Evolutionary conservation across 1,140 invertebrate genomes (phyloP).

Genomic region (Microplitis demolitor): DNA sequence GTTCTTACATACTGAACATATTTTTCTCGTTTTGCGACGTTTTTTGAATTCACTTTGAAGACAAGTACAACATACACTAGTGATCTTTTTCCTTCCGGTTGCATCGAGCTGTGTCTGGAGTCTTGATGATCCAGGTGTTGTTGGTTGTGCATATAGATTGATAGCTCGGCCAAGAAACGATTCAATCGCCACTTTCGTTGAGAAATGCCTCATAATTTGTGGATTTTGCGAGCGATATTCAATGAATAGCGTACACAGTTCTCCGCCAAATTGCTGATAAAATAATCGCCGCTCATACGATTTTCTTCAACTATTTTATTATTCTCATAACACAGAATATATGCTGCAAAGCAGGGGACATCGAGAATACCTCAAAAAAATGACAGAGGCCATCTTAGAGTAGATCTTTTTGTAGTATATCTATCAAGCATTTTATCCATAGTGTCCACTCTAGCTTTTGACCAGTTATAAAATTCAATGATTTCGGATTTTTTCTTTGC

Average conservation of each 20-base stretch:
- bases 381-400: slow-evolving; percentile 36
- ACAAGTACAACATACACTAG: slow-evolving; percentile 11
- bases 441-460: slow-evolving; percentile 51
- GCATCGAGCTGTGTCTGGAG: slow-evolving; percentile 12
- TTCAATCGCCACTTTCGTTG: slow-evolving; percentile 13
- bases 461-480: slow-evolving; percentile 50
- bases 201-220: slow-evolving; percentile 16
- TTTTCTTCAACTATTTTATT: slow-evolving; percentile 18
- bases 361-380: slow-evolving; percentile 36
- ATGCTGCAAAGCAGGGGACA: slow-evolving; percentile 23
- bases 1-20: background rate
- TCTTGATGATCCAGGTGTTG: slow-evolving; percentile 15
- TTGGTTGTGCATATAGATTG: slow-evolving; percentile 13
- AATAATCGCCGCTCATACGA: slow-evolving; percentile 22
- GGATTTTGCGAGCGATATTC: slow-evolving; percentile 15
- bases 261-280: slow-evolving; percentile 19
- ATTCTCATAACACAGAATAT: slow-evolving; percentile 25
- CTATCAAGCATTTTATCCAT: slow-evolving; percentile 45
- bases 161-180: slow-evolving; percentile 10
- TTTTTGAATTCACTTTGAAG: slow-evolving; percentile 13
- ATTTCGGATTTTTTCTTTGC: slow-evolving; percentile 35
- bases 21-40: slow-evolving; percentile 9
- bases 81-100: slow-evolving; percentile 20
- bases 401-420: slow-evolving; percentile 30
- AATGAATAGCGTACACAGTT: slow-evolving; percentile 19